Evolutionary conservation across 2,113 vertebrate genomes (phyloP).

Genomic region (Rhinolophus sinicus): DNA sequence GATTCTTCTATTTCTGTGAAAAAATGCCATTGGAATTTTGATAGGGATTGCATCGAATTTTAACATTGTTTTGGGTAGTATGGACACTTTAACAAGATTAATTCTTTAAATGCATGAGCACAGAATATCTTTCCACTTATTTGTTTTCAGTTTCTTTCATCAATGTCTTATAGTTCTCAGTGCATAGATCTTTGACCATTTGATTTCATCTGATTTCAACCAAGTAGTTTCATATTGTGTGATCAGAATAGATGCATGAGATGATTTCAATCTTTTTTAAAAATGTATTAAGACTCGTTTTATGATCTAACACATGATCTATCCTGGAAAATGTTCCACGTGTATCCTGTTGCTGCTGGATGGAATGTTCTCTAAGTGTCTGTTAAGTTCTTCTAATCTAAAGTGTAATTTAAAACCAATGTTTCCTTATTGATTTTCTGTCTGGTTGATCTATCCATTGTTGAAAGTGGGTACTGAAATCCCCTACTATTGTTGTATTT

Average conservation of each 20-base stretch:
- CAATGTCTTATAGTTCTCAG: background rate
- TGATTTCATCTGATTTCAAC: background rate
- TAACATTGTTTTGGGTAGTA: too few relatives aligned
- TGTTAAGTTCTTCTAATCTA: background rate
- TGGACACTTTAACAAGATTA: background rate
- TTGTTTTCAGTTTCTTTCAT: background rate
- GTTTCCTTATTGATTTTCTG: conserved; percentile 24
- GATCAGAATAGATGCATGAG: background rate
- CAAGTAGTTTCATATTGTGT: background rate
- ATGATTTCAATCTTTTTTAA: background rate
- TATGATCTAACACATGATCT: background rate
- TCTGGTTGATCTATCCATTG: background rate
- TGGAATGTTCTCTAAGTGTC: background rate
- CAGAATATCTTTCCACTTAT: background rate
- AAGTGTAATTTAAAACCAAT: background rate
- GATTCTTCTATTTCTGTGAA: background rate
- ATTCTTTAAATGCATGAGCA: background rate
- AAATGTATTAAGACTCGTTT: background rate
- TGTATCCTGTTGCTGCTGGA: background rate
- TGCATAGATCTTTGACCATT: background rate
- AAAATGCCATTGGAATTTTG: background rate
- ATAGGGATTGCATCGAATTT: background rate
- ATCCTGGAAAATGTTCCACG: background rate
- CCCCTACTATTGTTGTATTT: background rate
- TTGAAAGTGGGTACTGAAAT: background rate